Base-by-base conservation (phyloP, 2,888 invertebrate genomes). In the Aspidiotus destructor region DNA sequence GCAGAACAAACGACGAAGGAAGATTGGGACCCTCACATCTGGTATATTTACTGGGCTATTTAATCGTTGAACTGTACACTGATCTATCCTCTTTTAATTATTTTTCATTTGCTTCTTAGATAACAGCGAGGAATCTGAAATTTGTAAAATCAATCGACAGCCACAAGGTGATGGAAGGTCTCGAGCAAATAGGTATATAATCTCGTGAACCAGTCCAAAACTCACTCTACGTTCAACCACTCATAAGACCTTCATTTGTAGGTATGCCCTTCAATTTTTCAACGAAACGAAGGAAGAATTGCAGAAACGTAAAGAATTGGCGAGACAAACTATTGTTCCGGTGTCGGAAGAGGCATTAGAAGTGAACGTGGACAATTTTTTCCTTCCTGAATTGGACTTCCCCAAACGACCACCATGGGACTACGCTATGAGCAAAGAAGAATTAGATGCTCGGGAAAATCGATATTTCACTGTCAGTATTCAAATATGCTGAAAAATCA, bases 361-460 rank as follows among this genome's bases (percentile, higher is more conserved):
- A 78, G 81, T 89, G 44, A 80, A 84, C 11, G 81, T 82, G 0
- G 81, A 82, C 13, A 80, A 84, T 57, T 89, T 83, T 77, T 93
- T 88, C 75, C 84, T 85, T 0, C 74, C 80, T 0, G 85, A 83
- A 7, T 77, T 89, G 55, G 84, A 87, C 72, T 89, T 92, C 77
- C 96, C 96, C 0, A 86, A 86, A 73, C 79, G 96, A 70, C 96
- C 95, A 0, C 79, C 84, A 0, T 97, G 96, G 96, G 83, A 86
- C 74, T 87, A 85, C 74, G 80, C 78, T n/a, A 85, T 89, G 83
- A 81, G 83, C 0, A 85, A 85, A 55, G 85, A 85, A 8, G 81
- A 85, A 69, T 77, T 96, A 9, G 89, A 94, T 71, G 82, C 83
- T 2, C 85, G 83, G 75, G 95, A 96, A 75, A 86, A 91, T 74